Evolutionary conservation across 2,797 vertebrate species (phyloP), one percentile per base, ranked within the genome.

Genomic region (Neosalanx taihuensis): DNA sequence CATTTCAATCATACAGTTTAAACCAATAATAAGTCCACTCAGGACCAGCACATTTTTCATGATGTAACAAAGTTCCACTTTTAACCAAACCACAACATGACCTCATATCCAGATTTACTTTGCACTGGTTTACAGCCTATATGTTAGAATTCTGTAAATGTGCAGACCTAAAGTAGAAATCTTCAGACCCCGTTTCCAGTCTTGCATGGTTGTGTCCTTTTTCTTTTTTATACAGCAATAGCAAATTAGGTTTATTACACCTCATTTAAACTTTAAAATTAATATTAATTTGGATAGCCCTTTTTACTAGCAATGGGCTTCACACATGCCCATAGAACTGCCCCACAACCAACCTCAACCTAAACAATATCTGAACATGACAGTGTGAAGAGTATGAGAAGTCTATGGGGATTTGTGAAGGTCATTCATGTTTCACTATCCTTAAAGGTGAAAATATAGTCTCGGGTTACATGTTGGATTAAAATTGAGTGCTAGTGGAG

Each of bases 71-170:
- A 3, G 62, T 33, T 46, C 46, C 73, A 71, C 71, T 71, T 72
- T 76, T 49, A 2, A 76, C 65, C 72, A 65, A 67, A 67, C 65
- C 59, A 20, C 46, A 65, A 37, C 67, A 78, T 72, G 69, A 72
- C 6, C 26, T 70, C 71, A 67, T 60, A 72, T 64, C 74, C 72
- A 80, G 76, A 70, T 64, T 72, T 72, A 71, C 60, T 70, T 31
- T 70, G 70, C 65, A 10, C 53, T 60, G 46, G 71, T 76, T 79
- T 72, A 76, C 68, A 79, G 85, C 62, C 62, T 31, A 72, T 29
- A 70, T 88, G 79, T 83, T 72, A 83, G 68, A 79, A 60, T 51
- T 74, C 60, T 74, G 4, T 75, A 35, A 72, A 23, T 72, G 67
- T 78, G 65, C 67, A 64, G 72, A 86, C 33, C 6, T 58, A 6